Evolutionary conservation across 1,140 invertebrate species (phyloP).

Genomic region (Trialeurodes vaporariorum): DNA sequence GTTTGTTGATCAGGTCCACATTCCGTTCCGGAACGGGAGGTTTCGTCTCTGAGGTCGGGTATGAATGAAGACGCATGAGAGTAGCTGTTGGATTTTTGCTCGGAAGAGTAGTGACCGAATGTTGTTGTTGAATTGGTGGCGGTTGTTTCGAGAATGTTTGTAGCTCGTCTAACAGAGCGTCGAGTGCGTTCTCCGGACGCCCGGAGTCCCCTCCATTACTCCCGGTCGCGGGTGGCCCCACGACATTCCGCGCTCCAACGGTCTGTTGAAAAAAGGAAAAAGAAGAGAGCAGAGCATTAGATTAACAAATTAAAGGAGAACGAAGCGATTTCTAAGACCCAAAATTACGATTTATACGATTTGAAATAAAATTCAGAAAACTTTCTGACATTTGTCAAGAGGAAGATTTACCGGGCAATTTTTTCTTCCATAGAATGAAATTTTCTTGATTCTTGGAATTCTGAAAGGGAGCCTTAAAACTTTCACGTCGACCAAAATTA

Average conservation of each 20-base stretch:
- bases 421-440: too few species aligned
- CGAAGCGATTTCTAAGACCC: too few species aligned
- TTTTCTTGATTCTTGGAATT: too few species aligned
- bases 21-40: constrained; percentile 67
- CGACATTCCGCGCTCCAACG: constrained; percentile 44
- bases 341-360: too few species aligned
- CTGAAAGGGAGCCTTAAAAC: too few species aligned
- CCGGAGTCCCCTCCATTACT: constrained; percentile 41
- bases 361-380: too few species aligned
- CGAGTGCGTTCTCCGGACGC: constrained; percentile 84
- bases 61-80: constrained; percentile 55
- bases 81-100: constrained; percentile 33
- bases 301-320: too few species aligned
- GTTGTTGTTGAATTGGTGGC: constrained; percentile 24
- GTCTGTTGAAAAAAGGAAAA: constrained; percentile 37
- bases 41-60: constrained; percentile 42
- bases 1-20: constrained; percentile 50
- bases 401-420: too few species aligned
- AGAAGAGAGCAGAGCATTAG: too few species aligned
- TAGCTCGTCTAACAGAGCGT: constrained; percentile 85
- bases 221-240: constrained; percentile 51
- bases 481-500: too few species aligned
- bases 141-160: constrained; percentile 68
- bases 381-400: too few species aligned
- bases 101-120: neutral